Evolutionary conservation across 2,113 vertebrate species (phyloP), one percentile per base, ranked within the genome.

Genomic region (Poicephalus gulielmi): DNA sequence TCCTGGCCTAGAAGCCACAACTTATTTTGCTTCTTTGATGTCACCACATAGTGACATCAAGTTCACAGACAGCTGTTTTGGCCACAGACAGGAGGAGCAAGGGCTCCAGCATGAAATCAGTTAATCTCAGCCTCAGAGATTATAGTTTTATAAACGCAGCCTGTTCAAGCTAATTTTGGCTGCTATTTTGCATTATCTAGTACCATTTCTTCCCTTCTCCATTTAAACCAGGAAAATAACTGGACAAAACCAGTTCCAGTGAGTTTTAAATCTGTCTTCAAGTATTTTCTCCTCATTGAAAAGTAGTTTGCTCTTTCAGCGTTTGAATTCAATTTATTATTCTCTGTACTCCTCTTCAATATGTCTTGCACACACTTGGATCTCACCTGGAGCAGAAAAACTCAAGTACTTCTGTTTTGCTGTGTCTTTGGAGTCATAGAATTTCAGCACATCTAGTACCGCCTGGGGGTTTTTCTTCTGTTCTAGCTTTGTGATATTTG

Each of bases 391-490:
- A 55, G 98, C 98, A 92, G 99, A 99, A 95, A 99, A 99, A 97
- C 99, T 99, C 98, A 99, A 98, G 75, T 99, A 99, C 95, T 99
- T 99, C 98, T 99, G 99, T 50, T 99, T 99, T 63, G 98, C 98
- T 24, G 99, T 99, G 97, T 99, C 99, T 62, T 99, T 99, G 59
- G 99, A 99, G 98, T 99, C 99, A 2, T 99, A 99, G 97, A 99
- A 99, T 95, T 99, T 99, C 39, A 99, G 98, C 90, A 99, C 99
- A 52, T 99, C 99, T 37, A 99, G 98, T 92, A 99, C 99, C 64
- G 99, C 99, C 98, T 99, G 99, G 5, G 99, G 99, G 92, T 99
- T 99, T 89, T 99, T 99, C 98, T 99, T 99, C 97, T 99, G 99
- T 97, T 99, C 99, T 33, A 99, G 98, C 96, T 99, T 99, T 33